These are phyloP conservation scores for Malthinus seriepunctatus DNA, from an alignment of 2,888 invertebrate species.

Conservation along the genomic window DNA sequence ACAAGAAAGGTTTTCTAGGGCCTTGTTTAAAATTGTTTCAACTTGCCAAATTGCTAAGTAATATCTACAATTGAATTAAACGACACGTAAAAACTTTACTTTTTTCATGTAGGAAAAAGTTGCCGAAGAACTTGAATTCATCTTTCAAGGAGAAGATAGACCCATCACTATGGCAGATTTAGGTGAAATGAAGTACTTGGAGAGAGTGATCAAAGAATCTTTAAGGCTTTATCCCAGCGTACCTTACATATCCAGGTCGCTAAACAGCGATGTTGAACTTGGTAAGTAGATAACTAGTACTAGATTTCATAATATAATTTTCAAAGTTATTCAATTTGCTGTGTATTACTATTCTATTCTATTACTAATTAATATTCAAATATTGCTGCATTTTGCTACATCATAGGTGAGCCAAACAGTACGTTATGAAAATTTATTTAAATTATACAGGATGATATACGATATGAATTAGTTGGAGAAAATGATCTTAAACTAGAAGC, in stretches of 20 bases:
- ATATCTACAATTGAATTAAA: constrained; percentile 7
- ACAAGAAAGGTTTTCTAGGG: not conserved
- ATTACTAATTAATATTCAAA: no score
- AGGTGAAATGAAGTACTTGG: constrained; percentile 46
- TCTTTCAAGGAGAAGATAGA: constrained; percentile 37
- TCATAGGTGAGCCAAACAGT: no score
- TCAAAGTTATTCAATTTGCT: no score
- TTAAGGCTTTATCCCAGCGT: constrained; percentile 46
- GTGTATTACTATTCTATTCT: no score
- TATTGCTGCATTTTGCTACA: no score
- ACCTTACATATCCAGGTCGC: constrained; percentile 40
- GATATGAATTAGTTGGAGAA: no score
- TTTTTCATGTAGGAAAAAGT: constrained; percentile 42
- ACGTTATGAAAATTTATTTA: no score
- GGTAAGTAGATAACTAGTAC: constrained; percentile 32
- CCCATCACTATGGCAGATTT: constrained; percentile 39
- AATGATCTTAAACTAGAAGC: no score
- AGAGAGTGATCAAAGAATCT: constrained; percentile 45
- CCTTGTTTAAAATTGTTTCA: constrained; percentile 4
- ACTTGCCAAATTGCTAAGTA: constrained; percentile 4
- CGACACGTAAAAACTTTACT: constrained; percentile 3
- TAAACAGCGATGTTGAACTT: constrained; percentile 39
- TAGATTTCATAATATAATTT: no score
- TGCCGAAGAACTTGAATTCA: constrained; percentile 42
- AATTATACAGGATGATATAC: no score